These are phyloP conservation scores for Tethea ocularis DNA, from an alignment of 2,888 invertebrate species.

Conservation along the genomic window DNA sequence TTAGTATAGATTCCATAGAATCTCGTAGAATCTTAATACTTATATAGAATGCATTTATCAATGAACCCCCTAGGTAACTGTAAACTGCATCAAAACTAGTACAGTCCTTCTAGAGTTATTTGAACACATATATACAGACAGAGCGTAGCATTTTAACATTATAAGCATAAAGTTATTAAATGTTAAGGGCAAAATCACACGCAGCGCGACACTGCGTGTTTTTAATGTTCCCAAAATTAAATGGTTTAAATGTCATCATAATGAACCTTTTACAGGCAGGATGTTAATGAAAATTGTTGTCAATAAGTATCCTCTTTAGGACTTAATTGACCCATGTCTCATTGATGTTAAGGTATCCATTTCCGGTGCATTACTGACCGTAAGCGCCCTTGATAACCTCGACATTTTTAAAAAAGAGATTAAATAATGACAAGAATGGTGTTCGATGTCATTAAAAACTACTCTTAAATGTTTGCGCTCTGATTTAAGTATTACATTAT, in stretches of 20 bases:
- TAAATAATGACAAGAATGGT: neutral
- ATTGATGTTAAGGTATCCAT: neutral
- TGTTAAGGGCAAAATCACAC: neutral
- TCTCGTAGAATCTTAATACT: no score
- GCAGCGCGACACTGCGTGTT: neutral
- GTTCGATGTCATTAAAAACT: neutral
- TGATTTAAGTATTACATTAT: no score
- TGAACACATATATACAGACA: no score
- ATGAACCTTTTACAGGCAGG: neutral
- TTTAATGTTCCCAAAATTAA: neutral
- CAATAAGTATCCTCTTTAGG: neutral
- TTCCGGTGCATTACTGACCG: neutral
- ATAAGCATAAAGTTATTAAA: no score
- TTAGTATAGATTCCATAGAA: no score
- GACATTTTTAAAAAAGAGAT: neutral
- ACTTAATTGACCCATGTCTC: neutral
- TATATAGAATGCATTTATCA: no score
- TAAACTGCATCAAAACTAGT: no score
- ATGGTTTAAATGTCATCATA: neutral
- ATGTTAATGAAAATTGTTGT: neutral
- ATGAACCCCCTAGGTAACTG: no score
- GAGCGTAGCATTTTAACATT: no score
- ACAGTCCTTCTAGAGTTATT: no score
- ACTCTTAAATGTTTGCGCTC: neutral
- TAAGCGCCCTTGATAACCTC: neutral